Percentiles rank a stretch among this genome's conserved stretches.
phyloP scores from a whole-genome alignment of 2,888 invertebrate genomes.

The Endomychus coccineus region DNA sequence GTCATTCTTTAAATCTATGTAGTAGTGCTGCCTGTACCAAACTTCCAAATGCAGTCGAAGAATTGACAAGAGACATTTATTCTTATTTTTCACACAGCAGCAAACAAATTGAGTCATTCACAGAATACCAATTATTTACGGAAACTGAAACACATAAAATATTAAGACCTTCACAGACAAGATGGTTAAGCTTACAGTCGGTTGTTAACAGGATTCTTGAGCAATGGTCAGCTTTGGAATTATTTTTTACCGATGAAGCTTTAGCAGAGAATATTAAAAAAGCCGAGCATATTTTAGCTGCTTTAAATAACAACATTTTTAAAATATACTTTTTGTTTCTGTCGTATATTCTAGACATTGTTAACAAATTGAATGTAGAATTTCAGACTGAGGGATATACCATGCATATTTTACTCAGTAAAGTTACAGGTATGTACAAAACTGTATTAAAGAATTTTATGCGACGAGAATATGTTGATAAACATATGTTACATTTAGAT shows the following conservation, averaged over 20 bases:
- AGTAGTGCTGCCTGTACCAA: too few species aligned
- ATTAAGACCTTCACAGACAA: constrained; percentile 26
- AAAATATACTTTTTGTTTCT: constrained; percentile 19
- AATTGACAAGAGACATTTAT: too few species aligned
- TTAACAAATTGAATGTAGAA: constrained; percentile 18
- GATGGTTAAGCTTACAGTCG: constrained; percentile 29
- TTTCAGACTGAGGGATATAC: constrained; percentile 15
- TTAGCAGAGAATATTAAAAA: constrained; percentile 8
- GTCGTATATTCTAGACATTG: constrained; percentile 15
- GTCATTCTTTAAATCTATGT: too few species aligned
- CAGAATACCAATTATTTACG: too few species aligned
- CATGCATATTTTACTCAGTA: constrained; percentile 12
- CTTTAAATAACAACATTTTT: constrained; percentile 13
- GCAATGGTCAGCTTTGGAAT: constrained; percentile 9
- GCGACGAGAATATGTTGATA: constrained; percentile 5
- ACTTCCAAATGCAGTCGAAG: too few species aligned
- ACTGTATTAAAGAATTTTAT: constrained; percentile 15
- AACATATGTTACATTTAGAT: constrained; percentile 11
- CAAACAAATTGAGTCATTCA: too few species aligned
- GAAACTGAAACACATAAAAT: constrained; percentile 29
- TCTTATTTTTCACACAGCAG: too few species aligned
- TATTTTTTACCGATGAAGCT: constrained; percentile 11
- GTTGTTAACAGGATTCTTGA: constrained; percentile 13
- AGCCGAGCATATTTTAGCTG: constrained; percentile 6
- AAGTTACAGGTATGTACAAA: constrained; percentile 12